Evolutionary conservation across 2,113 vertebrate genomes (phyloP).

Genomic region (Brachypteracias leptosomus): DNA sequence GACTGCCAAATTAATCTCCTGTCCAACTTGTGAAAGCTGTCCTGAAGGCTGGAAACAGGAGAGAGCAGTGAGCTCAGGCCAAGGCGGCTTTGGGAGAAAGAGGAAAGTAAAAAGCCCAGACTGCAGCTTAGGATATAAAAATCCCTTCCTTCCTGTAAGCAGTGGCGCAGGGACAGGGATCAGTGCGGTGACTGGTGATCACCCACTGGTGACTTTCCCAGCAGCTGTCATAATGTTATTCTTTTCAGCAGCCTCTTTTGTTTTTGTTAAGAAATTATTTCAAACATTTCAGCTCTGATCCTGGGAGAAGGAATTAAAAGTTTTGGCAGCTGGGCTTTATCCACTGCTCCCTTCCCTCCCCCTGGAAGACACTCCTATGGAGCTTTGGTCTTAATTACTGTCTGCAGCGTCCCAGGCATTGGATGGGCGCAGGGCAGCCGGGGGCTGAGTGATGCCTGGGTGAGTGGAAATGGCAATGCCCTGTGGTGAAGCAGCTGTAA

Average conservation of each 20-base stretch:
- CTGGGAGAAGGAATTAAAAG: constrained; percentile 53
- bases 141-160: constrained; percentile 35
- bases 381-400: background rate
- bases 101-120: background rate
- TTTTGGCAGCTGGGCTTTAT: constrained; percentile 51
- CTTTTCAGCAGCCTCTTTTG: constrained; percentile 51
- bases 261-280: constrained; percentile 50
- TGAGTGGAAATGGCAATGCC: constrained; percentile 16
- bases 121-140: constrained; percentile 6
- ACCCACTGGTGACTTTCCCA: constrained; percentile 38
- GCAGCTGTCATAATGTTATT: constrained; percentile 71
- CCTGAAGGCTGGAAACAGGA: background rate
- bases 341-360: background rate
- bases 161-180: background rate
- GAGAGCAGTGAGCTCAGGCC: background rate
- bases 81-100: background rate
- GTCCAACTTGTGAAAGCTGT: background rate
- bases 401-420: rapidly evolving
- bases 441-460: background rate
- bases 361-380: rapidly evolving
- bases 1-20: rapidly evolving
- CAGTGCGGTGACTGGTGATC: background rate
- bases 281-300: constrained; percentile 42
- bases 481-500: background rate
- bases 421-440: background rate